A percentile compares a stretch with the other conserved stretches of the same genome.
These are phyloP conservation scores for Patella depressa DNA, from an alignment of 2,888 invertebrate genomes.

Conservation along the genomic window DNA sequence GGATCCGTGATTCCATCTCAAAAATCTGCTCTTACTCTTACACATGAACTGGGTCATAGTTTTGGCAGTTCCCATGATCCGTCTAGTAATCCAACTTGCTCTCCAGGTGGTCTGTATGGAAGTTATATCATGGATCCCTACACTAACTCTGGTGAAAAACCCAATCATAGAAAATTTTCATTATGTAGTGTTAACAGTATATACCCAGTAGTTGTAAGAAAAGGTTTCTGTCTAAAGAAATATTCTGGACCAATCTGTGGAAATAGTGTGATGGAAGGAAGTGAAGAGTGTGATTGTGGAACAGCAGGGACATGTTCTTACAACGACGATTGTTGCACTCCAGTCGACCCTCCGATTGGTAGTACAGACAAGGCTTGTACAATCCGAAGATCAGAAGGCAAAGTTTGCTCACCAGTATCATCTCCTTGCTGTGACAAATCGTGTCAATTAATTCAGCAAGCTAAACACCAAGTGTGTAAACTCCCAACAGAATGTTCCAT, in stretches of 20 bases:
- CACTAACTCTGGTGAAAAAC: slow-evolving; percentile 44
- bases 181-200: slow-evolving; percentile 55
- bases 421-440: slow-evolving; percentile 47
- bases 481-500: slow-evolving; percentile 43
- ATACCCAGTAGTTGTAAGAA: slow-evolving; percentile 55
- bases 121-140: slow-evolving; percentile 60
- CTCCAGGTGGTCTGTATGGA: slow-evolving; percentile 44
- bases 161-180: slow-evolving; percentile 61
- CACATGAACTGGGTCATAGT: slow-evolving; percentile 64
- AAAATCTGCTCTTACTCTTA: slow-evolving; percentile 44
- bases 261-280: slow-evolving; percentile 52
- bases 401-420: slow-evolving; percentile 46
- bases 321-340: slow-evolving; percentile 54
- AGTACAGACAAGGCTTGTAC: slow-evolving; percentile 47
- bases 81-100: slow-evolving; percentile 32
- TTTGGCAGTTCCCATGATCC: slow-evolving; percentile 62
- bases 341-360: slow-evolving; percentile 29
- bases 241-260: slow-evolving; percentile 48
- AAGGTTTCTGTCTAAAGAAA: slow-evolving; percentile 48
- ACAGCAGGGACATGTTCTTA: slow-evolving; percentile 35
- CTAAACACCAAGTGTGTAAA: slow-evolving; percentile 37
- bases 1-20: slow-evolving; percentile 37
- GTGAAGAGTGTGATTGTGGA: slow-evolving; percentile 63
- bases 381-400: slow-evolving; percentile 41
- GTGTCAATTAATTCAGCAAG: slow-evolving; percentile 36